Evolutionary conservation across 2,888 invertebrate genomes (phyloP), one percentile per base, ranked within the genome.

Genomic region (Platycheirus rosarum): DNA sequence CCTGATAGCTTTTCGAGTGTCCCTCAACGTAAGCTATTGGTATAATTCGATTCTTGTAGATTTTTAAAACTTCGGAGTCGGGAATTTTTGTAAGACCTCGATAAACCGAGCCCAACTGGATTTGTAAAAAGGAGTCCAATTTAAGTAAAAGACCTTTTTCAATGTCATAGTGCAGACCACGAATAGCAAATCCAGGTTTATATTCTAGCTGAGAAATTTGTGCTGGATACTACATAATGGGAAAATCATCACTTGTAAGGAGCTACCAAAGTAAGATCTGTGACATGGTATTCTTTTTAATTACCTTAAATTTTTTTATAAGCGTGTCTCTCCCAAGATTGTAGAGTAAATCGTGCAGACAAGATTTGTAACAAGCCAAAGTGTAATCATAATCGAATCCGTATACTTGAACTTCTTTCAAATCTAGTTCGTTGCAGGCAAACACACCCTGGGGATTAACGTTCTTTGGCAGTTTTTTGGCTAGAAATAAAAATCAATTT

Each of bases 381-480:
- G 99, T 99, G 90, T 99, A 99, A 90, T 99, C 99, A 92, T 99
- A 99, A 91, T 99, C 99, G 92, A 99, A 99, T 44, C 99, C 97
- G 92, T 98, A 98, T 0, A 98, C 97, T 87, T 96, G 94, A 42
- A 99, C 96, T 90, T 97, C 96, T 84, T 95, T 93, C 63, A 99
- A 91, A 90, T 98, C 96, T 71, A 98, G 92, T 88, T 98, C 98
- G 91, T 99, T 99, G 91, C 98, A 98, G 9, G 98, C 97, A 91
- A 98, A 99, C 1, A 99, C 97, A 42, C 96, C 97, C 86, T 93
- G 92, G 0, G 95, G 93, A 88, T 97, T 95, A 0, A 97, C 97
- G 92, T 97, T 95, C 88, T 94, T 93, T 2, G 97, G 97, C 29
- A 97, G 90, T 89, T 97, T 97, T 89, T 97, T 97, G 0, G 96